These are phyloP conservation scores for Monopterus albus DNA, from an alignment of 2,113 vertebrate genomes.

Conservation along the genomic window DNA sequence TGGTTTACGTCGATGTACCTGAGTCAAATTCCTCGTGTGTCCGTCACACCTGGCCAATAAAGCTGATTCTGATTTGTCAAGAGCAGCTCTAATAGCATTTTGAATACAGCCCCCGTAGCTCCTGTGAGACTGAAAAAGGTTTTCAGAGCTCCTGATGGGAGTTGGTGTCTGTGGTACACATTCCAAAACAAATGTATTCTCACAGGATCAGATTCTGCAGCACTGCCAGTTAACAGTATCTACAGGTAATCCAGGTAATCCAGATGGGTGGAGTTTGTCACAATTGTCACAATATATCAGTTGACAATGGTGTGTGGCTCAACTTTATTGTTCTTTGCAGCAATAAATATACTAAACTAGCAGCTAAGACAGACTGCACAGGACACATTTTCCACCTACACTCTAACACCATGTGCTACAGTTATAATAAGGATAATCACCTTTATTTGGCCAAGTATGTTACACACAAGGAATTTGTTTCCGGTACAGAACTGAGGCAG, in stretches of 20 bases:
- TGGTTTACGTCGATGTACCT: too few species aligned
- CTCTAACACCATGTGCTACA: neutral
- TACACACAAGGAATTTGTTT: too few species aligned
- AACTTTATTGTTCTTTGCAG: too few species aligned
- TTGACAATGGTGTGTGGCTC: too few species aligned
- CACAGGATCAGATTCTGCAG: slow-evolving; percentile 18
- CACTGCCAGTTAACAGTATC: neutral
- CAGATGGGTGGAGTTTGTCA: neutral
- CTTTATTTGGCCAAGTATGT: too few species aligned
- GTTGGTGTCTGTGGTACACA: neutral
- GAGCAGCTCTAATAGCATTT: slow-evolving; percentile 8
- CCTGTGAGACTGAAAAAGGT: slow-evolving; percentile 2
- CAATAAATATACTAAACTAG: too few species aligned
- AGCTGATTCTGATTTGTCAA: too few species aligned
- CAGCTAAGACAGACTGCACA: neutral
- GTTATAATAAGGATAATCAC: too few species aligned
- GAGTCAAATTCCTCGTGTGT: too few species aligned
- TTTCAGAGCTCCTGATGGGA: slow-evolving; percentile 15
- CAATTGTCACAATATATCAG: neutral
- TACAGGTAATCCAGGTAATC: slow-evolving; percentile 4
- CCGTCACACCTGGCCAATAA: too few species aligned
- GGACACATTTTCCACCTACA: too few species aligned
- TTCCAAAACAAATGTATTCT: slow-evolving; percentile 1
- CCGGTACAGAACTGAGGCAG: too few species aligned
- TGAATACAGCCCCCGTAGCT: slow-evolving; percentile 44